These are phyloP conservation scores for Ophioninae sp. DNA, from an alignment of 2,888 invertebrate species.

Conservation along the genomic window DNA sequence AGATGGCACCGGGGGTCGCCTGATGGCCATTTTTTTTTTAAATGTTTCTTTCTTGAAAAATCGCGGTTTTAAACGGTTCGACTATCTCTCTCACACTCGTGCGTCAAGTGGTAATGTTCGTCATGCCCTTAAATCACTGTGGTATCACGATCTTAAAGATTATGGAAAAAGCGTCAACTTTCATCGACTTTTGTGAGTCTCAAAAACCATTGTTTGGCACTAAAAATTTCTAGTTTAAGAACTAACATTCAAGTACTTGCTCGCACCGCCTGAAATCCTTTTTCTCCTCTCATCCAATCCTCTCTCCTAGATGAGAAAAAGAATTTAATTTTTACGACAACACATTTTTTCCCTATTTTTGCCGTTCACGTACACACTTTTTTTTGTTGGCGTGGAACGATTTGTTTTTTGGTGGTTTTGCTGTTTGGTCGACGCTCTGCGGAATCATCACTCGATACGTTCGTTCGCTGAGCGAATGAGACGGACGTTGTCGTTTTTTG, in stretches of 20 bases:
- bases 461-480: conserved; percentile 21
- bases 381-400: not conserved
- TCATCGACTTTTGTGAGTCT: too few relatives aligned
- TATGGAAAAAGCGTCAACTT: too few relatives aligned
- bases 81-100: too few relatives aligned
- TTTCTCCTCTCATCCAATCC: not conserved
- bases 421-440: conserved; percentile 1
- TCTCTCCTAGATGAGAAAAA: not conserved
- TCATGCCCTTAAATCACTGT: too few relatives aligned
- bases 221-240: not conserved
- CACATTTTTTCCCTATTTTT: not conserved
- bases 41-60: too few relatives aligned
- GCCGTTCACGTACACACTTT: not conserved
- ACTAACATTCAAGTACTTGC: not conserved
- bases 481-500: conserved; percentile 21
- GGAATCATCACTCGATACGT: too few relatives aligned
- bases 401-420: conserved; percentile 13
- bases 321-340: not conserved
- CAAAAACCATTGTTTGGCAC: too few relatives aligned
- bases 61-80: too few relatives aligned
- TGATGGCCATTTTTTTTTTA: too few relatives aligned
- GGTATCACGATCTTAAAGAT: too few relatives aligned
- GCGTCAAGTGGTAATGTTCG: too few relatives aligned
- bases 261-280: not conserved
- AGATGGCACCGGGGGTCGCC: too few relatives aligned